These are phyloP conservation scores for Eupeodes corollae DNA, from an alignment of 1,140 invertebrate species.

Conservation along the genomic window DNA sequence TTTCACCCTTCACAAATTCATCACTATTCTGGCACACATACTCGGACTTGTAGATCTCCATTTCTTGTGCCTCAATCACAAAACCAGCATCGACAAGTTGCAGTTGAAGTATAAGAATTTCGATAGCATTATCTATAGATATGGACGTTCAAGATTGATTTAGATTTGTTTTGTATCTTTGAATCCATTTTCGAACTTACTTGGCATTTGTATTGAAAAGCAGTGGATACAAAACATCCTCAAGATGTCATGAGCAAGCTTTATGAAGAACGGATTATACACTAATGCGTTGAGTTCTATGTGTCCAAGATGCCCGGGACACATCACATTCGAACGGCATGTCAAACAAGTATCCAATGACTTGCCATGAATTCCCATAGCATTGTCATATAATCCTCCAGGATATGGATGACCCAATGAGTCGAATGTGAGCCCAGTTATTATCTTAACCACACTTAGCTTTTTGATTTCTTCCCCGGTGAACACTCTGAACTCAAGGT, in stretches of 20 bases:
- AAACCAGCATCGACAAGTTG: slow-evolving; percentile 63
- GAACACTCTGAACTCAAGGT: slow-evolving; percentile 58
- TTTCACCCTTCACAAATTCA: slow-evolving; percentile 20
- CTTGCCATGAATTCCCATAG: slow-evolving; percentile 51
- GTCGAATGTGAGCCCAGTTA: slow-evolving; percentile 75
- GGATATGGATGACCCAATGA: slow-evolving; percentile 65
- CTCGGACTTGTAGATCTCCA: slow-evolving; percentile 45
- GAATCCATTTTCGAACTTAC: slow-evolving; percentile 25
- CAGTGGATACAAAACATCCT: slow-evolving; percentile 60
- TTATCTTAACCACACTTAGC: slow-evolving; percentile 77
- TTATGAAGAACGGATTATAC: slow-evolving; percentile 85
- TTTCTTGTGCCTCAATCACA: slow-evolving; percentile 55
- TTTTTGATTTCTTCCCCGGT: slow-evolving; percentile 72
- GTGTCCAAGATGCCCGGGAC: slow-evolving; percentile 91
- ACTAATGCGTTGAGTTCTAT: slow-evolving; percentile 84
- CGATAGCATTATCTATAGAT: slow-evolving; percentile 45
- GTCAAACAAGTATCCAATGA: slow-evolving; percentile 66
- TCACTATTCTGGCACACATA: slow-evolving; percentile 26
- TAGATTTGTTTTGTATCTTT: background rate
- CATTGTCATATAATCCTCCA: slow-evolving; percentile 79
- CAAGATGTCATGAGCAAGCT: slow-evolving; percentile 55
- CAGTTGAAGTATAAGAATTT: slow-evolving; percentile 60
- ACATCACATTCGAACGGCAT: slow-evolving; percentile 59
- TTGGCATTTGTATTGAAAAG: slow-evolving; percentile 55
- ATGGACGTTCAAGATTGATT: background rate